Conservation (phyloP, 1,140 invertebrate genomes). For the Lasioglossum albipes region DNA sequence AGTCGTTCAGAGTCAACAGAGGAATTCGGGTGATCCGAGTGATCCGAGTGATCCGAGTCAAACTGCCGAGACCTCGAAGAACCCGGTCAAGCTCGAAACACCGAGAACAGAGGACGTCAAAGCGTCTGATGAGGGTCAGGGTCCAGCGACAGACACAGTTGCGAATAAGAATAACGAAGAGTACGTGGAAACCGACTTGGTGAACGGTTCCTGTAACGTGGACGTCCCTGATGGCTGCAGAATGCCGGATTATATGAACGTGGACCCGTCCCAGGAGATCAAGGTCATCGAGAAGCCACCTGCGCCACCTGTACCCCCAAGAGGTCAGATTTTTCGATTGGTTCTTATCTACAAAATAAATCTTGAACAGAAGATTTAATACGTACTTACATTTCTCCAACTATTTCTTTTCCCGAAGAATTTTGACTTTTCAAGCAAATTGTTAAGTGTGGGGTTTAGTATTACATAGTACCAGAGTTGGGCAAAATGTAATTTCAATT, state of each 20-base stretch:
- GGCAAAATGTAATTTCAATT: too few relatives aligned
- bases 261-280: slow-evolving; percentile 57
- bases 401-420: too few relatives aligned
- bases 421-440: too few relatives aligned
- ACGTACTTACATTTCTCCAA: too few relatives aligned
- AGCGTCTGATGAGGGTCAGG: not conserved
- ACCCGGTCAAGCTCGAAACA: not conserved
- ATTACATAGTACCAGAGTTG: too few relatives aligned
- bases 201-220: slow-evolving; percentile 21
- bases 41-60: not conserved
- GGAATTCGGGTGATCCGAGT: too few relatives aligned
- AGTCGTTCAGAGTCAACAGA: not conserved
- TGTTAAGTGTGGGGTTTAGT: too few relatives aligned
- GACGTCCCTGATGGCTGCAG: slow-evolving; percentile 55
- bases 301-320: slow-evolving; percentile 73
- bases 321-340: slow-evolving; percentile 54
- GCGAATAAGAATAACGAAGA: slow-evolving; percentile 14
- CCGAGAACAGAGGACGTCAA: not conserved
- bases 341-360: not conserved
- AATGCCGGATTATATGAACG: slow-evolving; percentile 74
- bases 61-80: not conserved
- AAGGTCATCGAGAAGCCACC: slow-evolving; percentile 66
- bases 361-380: too few relatives aligned
- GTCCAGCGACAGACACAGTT: not conserved
- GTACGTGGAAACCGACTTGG: slow-evolving; percentile 21